phyloP scores from a whole-genome alignment of 2,797 vertebrate genomes.

The Falco berigora region DNA sequence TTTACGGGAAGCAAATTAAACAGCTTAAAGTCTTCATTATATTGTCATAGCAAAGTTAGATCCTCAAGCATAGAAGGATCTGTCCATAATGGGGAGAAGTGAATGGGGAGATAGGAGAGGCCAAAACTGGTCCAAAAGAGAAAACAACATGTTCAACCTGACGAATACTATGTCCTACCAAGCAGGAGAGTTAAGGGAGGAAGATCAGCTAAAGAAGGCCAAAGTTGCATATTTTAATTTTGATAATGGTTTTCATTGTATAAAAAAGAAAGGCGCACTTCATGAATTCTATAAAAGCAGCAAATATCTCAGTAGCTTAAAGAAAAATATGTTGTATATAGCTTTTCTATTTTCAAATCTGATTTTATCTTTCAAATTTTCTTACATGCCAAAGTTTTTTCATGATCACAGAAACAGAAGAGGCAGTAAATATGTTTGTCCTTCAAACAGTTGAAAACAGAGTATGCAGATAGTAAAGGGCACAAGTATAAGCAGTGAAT shows the following conservation, averaged over 20 bases:
- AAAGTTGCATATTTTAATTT: neutral
- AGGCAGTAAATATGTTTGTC: neutral
- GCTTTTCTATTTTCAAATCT: neutral
- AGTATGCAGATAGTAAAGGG: neutral
- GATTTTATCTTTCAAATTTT: neutral
- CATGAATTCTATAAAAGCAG: neutral
- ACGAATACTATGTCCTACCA: neutral
- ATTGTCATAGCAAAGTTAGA: neutral
- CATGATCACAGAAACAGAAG: neutral
- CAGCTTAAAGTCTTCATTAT: neutral
- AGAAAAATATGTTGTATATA: neutral
- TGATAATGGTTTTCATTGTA: neutral
- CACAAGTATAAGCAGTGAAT: neutral
- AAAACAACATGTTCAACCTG: neutral
- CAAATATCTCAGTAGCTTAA: neutral
- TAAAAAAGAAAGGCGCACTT: neutral
- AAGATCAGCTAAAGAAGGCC: neutral
- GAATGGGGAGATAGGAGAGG: neutral
- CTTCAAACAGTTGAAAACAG: neutral
- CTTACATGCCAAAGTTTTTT: neutral
- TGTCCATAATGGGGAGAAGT: neutral
- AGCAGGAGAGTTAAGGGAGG: neutral
- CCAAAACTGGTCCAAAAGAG: neutral
- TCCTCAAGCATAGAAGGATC: neutral
- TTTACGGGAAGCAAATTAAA: neutral